Percentiles rank a stretch among this genome's conserved stretches.
phyloP scores from a whole-genome alignment of 2,113 vertebrate genomes.

The Bothrops jararaca region DNA sequence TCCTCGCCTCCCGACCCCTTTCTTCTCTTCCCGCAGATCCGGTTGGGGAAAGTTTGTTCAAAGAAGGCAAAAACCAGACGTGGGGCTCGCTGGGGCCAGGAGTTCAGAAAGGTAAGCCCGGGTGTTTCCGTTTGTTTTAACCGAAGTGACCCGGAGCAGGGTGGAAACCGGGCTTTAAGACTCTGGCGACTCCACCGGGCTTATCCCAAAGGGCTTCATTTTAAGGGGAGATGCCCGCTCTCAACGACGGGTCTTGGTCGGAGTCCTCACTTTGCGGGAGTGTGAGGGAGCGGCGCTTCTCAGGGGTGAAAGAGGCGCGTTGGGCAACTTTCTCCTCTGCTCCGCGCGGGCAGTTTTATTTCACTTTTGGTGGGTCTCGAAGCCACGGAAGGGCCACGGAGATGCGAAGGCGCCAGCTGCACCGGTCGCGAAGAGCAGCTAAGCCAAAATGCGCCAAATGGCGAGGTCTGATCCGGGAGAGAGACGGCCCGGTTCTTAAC shows the following conservation, averaged over 20 bases:
- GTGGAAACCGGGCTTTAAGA: background rate
- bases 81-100: slow-evolving; percentile 90
- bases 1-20: background rate
- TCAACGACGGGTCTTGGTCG: background rate
- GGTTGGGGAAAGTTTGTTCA: slow-evolving; percentile 88
- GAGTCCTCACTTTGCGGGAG: background rate
- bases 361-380: background rate
- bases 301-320: background rate
- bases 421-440: background rate
- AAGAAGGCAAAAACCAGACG: slow-evolving; percentile 87
- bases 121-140: background rate
- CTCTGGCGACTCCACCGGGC: background rate
- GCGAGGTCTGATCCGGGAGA: background rate
- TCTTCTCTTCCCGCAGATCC: slow-evolving; percentile 65
- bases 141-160: background rate
- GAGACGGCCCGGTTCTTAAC: background rate
- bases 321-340: background rate
- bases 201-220: background rate
- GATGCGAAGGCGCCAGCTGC: background rate
- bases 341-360: background rate
- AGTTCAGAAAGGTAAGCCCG: slow-evolving; percentile 91
- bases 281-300: background rate
- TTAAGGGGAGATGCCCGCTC: background rate
- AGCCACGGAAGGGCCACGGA: background rate
- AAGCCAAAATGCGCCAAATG: background rate